Conservation (phyloP, 2,797 vertebrate genomes). For the Phaenicophaeus curvirostris region DNA sequence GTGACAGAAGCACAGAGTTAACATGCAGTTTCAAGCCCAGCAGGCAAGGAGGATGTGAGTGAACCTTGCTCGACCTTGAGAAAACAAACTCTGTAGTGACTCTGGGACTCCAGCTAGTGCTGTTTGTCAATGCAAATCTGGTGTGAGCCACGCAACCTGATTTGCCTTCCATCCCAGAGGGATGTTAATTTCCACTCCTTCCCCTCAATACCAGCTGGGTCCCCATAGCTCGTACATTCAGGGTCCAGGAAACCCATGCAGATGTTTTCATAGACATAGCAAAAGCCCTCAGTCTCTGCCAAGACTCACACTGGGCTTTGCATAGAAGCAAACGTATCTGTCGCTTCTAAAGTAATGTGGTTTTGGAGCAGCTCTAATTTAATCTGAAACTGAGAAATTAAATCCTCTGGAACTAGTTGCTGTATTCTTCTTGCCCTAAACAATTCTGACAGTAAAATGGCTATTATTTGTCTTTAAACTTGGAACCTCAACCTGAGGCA, state of each 20-base stretch:
- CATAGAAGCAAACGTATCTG: constrained; percentile 57
- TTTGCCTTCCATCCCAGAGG: constrained; percentile 12
- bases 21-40: not conserved
- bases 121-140: not conserved
- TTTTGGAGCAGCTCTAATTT: constrained; percentile 68
- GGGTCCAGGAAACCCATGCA: constrained; percentile 14
- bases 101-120: not conserved
- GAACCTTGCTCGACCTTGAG: constrained; percentile 9
- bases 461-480: constrained; percentile 45
- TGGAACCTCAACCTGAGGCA: not conserved
- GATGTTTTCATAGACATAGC: constrained; percentile 52
- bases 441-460: constrained; percentile 47
- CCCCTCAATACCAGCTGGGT: constrained; percentile 20
- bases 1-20: not conserved
- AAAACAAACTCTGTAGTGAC: constrained; percentile 16
- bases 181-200: not conserved
- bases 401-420: constrained; percentile 58
- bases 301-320: constrained; percentile 66
- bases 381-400: constrained; percentile 69
- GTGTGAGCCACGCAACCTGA: not conserved
- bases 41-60: not conserved
- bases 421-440: constrained; percentile 45
- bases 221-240: not conserved
- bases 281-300: constrained; percentile 36
- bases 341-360: constrained; percentile 49